Evolutionary conservation across 64 coral and sea anemone genomes (phyloP).

Genomic region (Hydrozoanthus tunicans): DNA sequence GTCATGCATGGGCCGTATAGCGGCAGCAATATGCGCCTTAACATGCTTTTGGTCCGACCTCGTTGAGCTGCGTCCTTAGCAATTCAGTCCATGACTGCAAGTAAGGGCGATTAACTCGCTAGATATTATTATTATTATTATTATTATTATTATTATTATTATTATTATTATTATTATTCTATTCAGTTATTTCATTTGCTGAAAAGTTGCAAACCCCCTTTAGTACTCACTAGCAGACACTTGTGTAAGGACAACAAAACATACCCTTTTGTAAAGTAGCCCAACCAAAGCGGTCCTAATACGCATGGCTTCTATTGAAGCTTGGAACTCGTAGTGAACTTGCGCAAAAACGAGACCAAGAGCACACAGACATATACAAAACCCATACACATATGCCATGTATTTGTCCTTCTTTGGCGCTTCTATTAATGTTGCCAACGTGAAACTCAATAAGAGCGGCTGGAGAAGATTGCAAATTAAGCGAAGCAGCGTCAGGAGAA

Average conservation of each 20-base stretch:
- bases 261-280: constrained; percentile 30
- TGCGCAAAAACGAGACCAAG: constrained; percentile 32
- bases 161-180: too few relatives aligned
- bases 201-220: neutral
- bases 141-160: too few relatives aligned
- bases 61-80: too few relatives aligned
- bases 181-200: too few relatives aligned
- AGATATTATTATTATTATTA: too few relatives aligned
- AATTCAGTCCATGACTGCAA: too few relatives aligned
- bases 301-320: constrained; percentile 27
- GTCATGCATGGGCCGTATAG: too few relatives aligned
- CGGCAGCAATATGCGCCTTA: too few relatives aligned
- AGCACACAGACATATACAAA: constrained; percentile 41
- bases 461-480: neutral
- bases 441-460: constrained; percentile 2
- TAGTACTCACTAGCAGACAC: neutral
- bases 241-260: neutral
- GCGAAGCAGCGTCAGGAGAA: constrained; percentile 1
- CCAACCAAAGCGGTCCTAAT: constrained; percentile 46
- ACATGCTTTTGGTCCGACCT: too few relatives aligned
- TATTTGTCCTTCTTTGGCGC: neutral
- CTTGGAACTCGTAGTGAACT: constrained; percentile 53
- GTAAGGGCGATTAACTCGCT: too few relatives aligned
- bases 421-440: constrained; percentile 1
- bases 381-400: constrained; percentile 37